Evolutionary conservation across 2,113 vertebrate genomes (phyloP).

Genomic region (Pelecanoides urinatrix): DNA sequence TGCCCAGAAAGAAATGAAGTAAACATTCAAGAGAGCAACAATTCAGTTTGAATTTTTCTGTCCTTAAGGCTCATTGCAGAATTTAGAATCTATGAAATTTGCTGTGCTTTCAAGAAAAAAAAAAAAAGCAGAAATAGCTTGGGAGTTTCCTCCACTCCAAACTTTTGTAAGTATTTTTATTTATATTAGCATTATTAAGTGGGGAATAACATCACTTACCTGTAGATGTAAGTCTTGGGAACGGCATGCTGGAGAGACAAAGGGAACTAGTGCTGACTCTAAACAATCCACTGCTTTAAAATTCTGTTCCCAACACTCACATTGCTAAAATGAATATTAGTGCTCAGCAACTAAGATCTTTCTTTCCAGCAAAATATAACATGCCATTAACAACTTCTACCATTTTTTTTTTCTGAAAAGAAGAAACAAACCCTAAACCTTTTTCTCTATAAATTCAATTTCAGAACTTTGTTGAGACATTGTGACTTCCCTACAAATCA

Average conservation of each 20-base stretch:
- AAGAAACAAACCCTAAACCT: neutral
- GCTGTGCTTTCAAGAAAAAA: neutral
- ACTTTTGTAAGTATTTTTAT: neutral
- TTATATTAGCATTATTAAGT: neutral
- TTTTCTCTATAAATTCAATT: neutral
- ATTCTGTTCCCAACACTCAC: neutral
- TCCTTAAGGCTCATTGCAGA: neutral
- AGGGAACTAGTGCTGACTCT: neutral
- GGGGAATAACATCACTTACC: neutral
- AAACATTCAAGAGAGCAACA: neutral
- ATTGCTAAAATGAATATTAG: neutral
- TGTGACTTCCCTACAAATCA: neutral
- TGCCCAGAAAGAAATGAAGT: neutral
- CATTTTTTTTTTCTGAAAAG: neutral
- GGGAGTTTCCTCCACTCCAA: neutral
- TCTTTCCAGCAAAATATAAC: neutral
- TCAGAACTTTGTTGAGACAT: neutral
- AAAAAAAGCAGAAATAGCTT: neutral
- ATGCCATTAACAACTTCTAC: rapidly evolving
- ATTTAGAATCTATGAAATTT: neutral
- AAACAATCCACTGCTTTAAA: neutral
- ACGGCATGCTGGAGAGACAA: neutral
- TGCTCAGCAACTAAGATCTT: neutral
- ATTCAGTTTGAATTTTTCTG: neutral
- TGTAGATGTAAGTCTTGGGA: neutral